Evolutionary conservation across 2,797 vertebrate genomes (phyloP).

Genomic region (Balearica regulorum): DNA sequence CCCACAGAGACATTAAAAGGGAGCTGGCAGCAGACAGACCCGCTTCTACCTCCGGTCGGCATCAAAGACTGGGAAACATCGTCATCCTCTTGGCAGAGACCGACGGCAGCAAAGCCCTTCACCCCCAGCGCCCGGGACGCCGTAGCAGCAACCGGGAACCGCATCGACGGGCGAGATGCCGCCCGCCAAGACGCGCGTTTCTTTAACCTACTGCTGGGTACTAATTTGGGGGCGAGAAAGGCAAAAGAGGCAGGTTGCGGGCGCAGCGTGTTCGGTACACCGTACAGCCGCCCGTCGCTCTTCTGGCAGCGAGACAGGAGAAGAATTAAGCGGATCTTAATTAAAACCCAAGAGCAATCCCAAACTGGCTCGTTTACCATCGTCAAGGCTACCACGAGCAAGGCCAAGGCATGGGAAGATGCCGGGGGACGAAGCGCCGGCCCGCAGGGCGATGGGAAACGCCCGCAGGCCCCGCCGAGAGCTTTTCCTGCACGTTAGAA

Average conservation of each 20-base stretch:
- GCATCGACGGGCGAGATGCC: fast-evolving
- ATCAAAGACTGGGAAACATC: background rate
- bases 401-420: background rate
- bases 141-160: fast-evolving
- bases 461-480: fast-evolving
- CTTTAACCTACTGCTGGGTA: background rate
- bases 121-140: background rate
- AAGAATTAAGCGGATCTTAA: background rate
- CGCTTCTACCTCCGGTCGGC: background rate
- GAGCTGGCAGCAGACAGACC: background rate
- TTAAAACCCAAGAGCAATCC: background rate
- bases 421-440: background rate
- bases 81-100: background rate
- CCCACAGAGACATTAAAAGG: background rate
- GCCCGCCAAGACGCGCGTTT: fast-evolving
- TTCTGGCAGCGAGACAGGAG: fast-evolving
- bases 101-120: background rate
- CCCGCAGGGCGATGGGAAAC: fast-evolving
- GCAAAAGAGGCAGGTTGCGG: fast-evolving
- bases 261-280: fast-evolving
- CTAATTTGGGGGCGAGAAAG: fast-evolving
- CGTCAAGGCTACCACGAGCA: background rate
- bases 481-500: background rate
- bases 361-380: background rate
- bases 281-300: fast-evolving